Conservation (phyloP, 2,113 vertebrate species). For the Morone chrysops region DNA sequence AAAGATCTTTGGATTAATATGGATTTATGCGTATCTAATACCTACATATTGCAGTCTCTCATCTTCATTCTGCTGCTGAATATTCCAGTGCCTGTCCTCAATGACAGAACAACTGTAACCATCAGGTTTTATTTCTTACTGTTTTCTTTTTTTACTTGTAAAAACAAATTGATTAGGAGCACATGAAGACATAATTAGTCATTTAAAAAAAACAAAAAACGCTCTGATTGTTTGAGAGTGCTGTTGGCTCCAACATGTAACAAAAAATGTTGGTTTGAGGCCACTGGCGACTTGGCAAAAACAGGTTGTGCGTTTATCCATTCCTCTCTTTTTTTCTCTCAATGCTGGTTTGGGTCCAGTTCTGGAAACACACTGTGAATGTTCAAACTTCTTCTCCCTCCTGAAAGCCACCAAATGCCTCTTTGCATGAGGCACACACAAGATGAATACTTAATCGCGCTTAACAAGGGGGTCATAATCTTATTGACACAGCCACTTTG, state of each 20-base stretch:
- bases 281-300: conserved; percentile 65
- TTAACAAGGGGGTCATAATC: conserved; percentile 31
- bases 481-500: conserved; percentile 23
- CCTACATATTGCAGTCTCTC: conserved; percentile 30
- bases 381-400: conserved; percentile 14
- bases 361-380: conserved; percentile 31
- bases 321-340: conserved; percentile 26
- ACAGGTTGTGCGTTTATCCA: conserved; percentile 39
- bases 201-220: conserved; percentile 25
- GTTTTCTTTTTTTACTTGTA: not conserved
- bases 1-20: conserved; percentile 51
- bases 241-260: conserved; percentile 52
- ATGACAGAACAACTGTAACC: conserved; percentile 11
- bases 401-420: conserved; percentile 30
- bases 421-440: not conserved
- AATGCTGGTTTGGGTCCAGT: conserved; percentile 43
- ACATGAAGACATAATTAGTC: conserved; percentile 31
- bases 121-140: conserved; percentile 15
- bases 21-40: conserved; percentile 34
- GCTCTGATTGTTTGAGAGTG: conserved; percentile 44
- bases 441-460: conserved; percentile 17
- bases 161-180: conserved; percentile 32
- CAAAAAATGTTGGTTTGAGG: conserved; percentile 55
- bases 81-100: not conserved
- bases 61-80: conserved; percentile 32